phyloP scores from a whole-genome alignment of 2,888 invertebrate species.

The Acronicta aceris region DNA sequence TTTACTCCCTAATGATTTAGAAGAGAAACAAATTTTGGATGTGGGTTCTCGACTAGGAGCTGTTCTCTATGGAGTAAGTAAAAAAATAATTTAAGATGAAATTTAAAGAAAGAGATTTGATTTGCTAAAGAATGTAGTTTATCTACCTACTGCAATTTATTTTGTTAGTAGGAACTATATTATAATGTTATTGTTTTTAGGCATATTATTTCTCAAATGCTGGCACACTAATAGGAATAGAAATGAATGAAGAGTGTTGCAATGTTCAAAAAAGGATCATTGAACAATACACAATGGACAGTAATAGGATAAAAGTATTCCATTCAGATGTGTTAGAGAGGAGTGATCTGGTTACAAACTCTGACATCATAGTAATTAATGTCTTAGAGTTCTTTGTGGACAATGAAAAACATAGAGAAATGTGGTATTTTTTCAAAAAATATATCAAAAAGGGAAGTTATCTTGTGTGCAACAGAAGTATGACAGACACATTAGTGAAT shows the following conservation, averaged over 20 bases:
- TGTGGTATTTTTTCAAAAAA: conserved; percentile 90
- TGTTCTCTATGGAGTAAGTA: conserved; percentile 91
- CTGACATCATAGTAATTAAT: conserved; percentile 91
- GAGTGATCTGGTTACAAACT: conserved; percentile 85
- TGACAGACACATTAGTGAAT: conserved; percentile 85
- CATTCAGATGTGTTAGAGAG: conserved; percentile 89
- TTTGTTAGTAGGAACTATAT: too few species aligned
- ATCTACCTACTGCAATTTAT: conserved; percentile 5
- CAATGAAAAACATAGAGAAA: conserved; percentile 87
- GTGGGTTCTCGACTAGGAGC: conserved; percentile 92
- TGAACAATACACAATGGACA: conserved; percentile 85
- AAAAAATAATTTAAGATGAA: not conserved
- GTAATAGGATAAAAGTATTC: conserved; percentile 86
- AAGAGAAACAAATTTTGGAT: conserved; percentile 90
- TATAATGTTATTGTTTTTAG: too few species aligned
- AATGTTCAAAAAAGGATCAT: conserved; percentile 90
- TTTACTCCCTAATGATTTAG: conserved; percentile 89
- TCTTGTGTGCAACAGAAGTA: conserved; percentile 89
- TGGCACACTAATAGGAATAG: conserved; percentile 90
- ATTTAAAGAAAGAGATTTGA: too few species aligned
- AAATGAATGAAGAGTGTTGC: conserved; percentile 91
- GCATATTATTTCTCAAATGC: conserved; percentile 90
- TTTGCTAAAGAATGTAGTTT: not conserved
- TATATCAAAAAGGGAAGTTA: conserved; percentile 88
- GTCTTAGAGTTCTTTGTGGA: conserved; percentile 92